Conservation (phyloP, 2,797 vertebrate species). For the Acanthurus tractus region DNA sequence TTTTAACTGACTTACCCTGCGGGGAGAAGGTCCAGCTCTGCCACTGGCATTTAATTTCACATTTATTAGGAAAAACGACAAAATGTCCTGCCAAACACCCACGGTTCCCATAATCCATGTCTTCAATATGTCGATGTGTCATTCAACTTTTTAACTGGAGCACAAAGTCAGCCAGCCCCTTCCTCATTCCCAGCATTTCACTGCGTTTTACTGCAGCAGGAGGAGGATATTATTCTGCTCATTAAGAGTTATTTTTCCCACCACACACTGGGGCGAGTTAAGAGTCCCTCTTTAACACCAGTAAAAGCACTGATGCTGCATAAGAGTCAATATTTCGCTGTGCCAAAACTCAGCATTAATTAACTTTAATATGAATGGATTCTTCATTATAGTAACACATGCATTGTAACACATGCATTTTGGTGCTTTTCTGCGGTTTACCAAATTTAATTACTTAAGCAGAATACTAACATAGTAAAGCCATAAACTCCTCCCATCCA, state of each 20-base stretch:
- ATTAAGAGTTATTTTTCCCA: conserved; percentile 17
- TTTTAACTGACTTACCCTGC: conserved; percentile 32
- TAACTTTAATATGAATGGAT: neutral
- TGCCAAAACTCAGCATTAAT: neutral
- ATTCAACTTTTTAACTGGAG: conserved; percentile 25
- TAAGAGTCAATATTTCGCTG: neutral
- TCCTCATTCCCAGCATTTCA: conserved; percentile 36
- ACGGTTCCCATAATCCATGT: conserved; percentile 36
- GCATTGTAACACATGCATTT: neutral
- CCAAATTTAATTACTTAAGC: neutral
- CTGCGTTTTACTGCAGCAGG: conserved; percentile 26
- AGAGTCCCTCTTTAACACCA: neutral
- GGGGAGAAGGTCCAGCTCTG: conserved; percentile 48
- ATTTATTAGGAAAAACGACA: conserved; percentile 48
- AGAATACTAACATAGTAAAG: conserved; percentile 6
- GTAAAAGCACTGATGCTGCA: neutral
- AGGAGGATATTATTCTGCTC: conserved; percentile 21
- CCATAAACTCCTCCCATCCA: neutral
- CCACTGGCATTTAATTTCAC: conserved; percentile 49
- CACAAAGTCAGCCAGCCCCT: conserved; percentile 14
- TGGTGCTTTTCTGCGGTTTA: neutral
- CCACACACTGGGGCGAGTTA: neutral
- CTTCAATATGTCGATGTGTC: conserved; percentile 17
- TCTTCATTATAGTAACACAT: neutral
- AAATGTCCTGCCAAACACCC: conserved; percentile 59